phyloP scores from a whole-genome alignment of 2,113 vertebrate genomes.

The Lophochroa leadbeateri region DNA sequence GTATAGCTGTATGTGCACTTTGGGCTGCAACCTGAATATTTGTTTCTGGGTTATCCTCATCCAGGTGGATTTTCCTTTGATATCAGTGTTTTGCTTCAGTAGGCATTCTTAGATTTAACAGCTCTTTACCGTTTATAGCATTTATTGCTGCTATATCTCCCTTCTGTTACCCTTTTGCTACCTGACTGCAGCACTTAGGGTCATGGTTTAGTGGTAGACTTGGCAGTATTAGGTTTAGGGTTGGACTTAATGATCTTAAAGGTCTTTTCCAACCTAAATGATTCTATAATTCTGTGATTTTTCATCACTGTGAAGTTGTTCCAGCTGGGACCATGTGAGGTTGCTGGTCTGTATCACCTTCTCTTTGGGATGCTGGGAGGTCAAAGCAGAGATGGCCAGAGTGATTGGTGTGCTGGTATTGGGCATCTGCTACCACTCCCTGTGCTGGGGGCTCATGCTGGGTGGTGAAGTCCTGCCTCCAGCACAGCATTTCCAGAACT shows the following conservation, averaged over 20 bases:
- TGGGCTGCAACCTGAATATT: not conserved
- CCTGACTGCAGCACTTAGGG: not conserved
- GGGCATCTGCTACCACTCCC: rapidly evolving
- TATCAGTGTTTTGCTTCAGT: not conserved
- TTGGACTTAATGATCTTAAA: not conserved
- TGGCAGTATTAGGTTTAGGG: not conserved
- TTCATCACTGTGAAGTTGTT: not conserved
- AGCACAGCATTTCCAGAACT: not conserved
- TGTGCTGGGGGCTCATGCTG: rapidly evolving
- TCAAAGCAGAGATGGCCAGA: not conserved
- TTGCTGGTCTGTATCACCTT: rapidly evolving
- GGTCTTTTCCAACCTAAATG: not conserved
- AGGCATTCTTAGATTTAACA: not conserved
- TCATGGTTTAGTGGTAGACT: not conserved
- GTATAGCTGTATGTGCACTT: not conserved
- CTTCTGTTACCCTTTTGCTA: not conserved
- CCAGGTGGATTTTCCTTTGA: not conserved
- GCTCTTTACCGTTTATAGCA: not conserved
- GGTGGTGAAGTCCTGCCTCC: not conserved
- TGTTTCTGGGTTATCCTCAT: not conserved
- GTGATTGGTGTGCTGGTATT: rapidly evolving
- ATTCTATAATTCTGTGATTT: not conserved
- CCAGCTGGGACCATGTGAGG: rapidly evolving
- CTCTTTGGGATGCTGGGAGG: not conserved
- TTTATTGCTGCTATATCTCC: not conserved